These are phyloP conservation scores for Mobula birostris DNA, from an alignment of 2,113 vertebrate species.

Conservation along the genomic window DNA sequence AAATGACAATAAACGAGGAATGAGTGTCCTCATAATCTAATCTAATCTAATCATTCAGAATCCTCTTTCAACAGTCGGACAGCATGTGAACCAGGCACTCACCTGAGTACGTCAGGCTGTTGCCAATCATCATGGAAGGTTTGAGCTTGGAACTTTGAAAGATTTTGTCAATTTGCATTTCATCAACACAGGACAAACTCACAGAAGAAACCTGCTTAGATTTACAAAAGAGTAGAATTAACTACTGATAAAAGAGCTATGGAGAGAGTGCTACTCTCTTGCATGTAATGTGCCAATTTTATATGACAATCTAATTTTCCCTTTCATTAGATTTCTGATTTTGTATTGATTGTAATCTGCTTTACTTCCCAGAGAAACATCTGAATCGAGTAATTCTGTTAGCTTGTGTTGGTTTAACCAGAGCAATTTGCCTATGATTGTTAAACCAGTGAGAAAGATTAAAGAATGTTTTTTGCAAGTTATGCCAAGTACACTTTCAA, in stretches of 20 bases:
- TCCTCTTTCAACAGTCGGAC: too few relatives aligned
- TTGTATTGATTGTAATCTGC: neutral
- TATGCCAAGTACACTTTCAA: neutral
- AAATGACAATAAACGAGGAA: too few relatives aligned
- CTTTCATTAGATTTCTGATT: neutral
- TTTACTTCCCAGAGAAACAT: neutral
- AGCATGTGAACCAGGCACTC: too few relatives aligned
- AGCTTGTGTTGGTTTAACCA: neutral
- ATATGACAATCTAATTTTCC: neutral
- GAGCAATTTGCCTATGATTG: neutral
- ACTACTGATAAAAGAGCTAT: neutral
- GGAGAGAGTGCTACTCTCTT: neutral
- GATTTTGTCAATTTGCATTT: neutral
- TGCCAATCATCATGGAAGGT: too few relatives aligned
- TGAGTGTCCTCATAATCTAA: too few relatives aligned
- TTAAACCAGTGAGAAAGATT: neutral
- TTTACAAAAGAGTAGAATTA: conserved; percentile 15
- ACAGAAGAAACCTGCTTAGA: neutral
- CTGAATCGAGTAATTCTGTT: neutral
- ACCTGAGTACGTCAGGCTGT: too few relatives aligned
- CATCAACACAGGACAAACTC: neutral
- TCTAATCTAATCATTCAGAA: too few relatives aligned
- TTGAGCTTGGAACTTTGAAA: neutral
- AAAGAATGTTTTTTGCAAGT: neutral
- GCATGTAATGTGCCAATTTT: neutral